Percentiles rank a stretch among this genome's conserved stretches.
Evolutionary conservation across 2,113 vertebrate species (phyloP).

Genomic region (Neodon shergylaensis): DNA sequence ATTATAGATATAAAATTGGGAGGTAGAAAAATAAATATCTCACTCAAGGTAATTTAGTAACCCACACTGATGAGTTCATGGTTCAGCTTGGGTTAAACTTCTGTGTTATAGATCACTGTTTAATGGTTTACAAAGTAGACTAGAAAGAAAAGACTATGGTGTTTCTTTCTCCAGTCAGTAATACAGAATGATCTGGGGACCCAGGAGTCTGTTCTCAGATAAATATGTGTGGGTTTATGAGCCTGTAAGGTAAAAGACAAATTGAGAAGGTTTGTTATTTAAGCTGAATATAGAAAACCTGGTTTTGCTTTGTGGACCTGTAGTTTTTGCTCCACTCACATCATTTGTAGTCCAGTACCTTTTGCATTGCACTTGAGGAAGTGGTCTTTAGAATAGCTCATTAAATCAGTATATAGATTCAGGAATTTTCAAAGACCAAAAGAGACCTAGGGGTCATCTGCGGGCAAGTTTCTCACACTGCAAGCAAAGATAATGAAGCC

Average conservation of each 20-base stretch:
- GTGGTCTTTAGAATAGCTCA: neutral
- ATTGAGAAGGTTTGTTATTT: neutral
- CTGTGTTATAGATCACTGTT: neutral
- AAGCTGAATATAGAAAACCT: neutral
- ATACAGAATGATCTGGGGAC: neutral
- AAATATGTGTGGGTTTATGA: neutral
- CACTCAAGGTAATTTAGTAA: neutral
- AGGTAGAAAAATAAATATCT: neutral
- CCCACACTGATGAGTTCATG: neutral
- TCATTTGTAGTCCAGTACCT: neutral
- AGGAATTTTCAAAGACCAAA: neutral
- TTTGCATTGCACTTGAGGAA: neutral
- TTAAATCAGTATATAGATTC: neutral
- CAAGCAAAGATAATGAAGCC: conserved; percentile 19
- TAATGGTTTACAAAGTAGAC: conserved; percentile 24
- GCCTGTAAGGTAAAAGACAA: neutral
- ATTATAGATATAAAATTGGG: neutral
- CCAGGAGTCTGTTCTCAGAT: neutral
- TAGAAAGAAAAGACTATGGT: neutral
- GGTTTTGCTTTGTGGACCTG: neutral
- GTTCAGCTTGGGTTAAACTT: neutral
- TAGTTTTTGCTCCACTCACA: neutral
- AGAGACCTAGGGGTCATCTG: neutral
- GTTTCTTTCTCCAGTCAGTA: neutral
- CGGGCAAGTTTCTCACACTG: neutral